Conservation (phyloP, 2,888 invertebrate genomes). For the Rotaria socialis region DNA sequence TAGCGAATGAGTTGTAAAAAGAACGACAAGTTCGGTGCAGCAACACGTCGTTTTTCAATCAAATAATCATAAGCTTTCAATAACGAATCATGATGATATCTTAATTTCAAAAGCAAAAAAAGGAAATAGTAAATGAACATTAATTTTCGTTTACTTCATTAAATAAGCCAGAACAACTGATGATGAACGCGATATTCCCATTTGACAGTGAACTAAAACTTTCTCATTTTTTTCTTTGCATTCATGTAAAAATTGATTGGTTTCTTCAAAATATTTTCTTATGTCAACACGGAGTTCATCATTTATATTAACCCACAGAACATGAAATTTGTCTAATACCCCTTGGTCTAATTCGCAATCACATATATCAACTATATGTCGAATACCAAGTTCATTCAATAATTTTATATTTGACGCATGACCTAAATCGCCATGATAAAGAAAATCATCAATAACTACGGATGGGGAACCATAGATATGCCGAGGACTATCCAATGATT, state of each 20-base stretch:
- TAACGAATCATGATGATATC: constrained; percentile 17
- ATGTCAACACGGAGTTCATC: not conserved
- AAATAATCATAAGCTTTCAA: not conserved
- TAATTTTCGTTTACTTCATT: not conserved
- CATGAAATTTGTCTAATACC: not conserved
- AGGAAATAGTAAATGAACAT: not conserved
- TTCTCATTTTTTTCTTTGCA: constrained; percentile 26
- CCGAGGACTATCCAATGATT: not conserved
- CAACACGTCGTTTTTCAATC: constrained; percentile 15
- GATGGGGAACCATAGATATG: not conserved
- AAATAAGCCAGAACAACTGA: not conserved
- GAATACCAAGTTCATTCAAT: not conserved
- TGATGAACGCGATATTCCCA: constrained; percentile 5
- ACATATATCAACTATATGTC: constrained; percentile 16
- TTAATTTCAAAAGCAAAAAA: not conserved
- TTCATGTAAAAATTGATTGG: not conserved
- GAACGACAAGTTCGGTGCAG: not conserved
- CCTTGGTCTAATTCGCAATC: not conserved
- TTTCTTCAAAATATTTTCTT: not conserved
- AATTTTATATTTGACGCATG: constrained; percentile 4
- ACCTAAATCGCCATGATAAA: constrained; percentile 17
- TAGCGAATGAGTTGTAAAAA: constrained; percentile 17
- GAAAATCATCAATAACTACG: constrained; percentile 1
- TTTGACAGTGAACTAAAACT: constrained; percentile 32
- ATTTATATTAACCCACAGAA: not conserved